A percentile compares a stretch with the other conserved stretches of the same genome.
These are phyloP conservation scores for Muscicapa comitata DNA, from an alignment of 2,797 vertebrate species.

Conservation along the genomic window DNA sequence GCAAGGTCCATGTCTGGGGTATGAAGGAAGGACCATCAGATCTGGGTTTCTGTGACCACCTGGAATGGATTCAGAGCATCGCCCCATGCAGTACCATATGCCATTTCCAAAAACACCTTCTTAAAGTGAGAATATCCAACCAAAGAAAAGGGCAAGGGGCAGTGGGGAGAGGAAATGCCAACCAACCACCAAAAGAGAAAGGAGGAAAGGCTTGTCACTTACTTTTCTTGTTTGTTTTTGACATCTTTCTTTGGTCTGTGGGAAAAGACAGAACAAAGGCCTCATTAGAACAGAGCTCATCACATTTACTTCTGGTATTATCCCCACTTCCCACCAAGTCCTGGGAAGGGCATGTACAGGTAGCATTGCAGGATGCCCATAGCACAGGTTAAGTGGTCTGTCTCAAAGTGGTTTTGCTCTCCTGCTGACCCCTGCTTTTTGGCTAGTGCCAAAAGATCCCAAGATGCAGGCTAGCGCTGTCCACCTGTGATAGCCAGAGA, in stretches of 20 bases:
- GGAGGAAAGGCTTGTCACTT: slow-evolving; percentile 77
- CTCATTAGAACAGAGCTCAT: slow-evolving; percentile 31
- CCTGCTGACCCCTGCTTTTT: not conserved
- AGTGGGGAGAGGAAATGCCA: slow-evolving; percentile 45
- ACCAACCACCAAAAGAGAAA: slow-evolving; percentile 47
- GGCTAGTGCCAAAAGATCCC: not conserved
- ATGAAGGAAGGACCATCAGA: slow-evolving; percentile 24
- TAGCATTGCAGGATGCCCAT: not conserved
- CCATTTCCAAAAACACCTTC: slow-evolving; percentile 35
- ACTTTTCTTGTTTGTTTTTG: slow-evolving; percentile 92
- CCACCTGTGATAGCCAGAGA: not conserved
- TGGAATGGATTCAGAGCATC: slow-evolving; percentile 64
- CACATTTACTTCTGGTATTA: not conserved
- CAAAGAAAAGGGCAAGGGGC: slow-evolving; percentile 40
- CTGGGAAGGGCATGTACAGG: not conserved
- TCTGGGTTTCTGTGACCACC: slow-evolving; percentile 47
- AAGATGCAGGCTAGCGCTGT: not conserved
- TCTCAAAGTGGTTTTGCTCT: not conserved
- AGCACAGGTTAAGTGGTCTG: not conserved
- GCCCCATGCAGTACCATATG: slow-evolving; percentile 15
- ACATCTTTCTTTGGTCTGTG: slow-evolving; percentile 92
- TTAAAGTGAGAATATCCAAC: slow-evolving; percentile 8
- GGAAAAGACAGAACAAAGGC: slow-evolving; percentile 64
- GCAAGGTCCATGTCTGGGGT: slow-evolving; percentile 45
- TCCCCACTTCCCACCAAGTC: not conserved